Base-by-base conservation (phyloP, 2,888 invertebrate genomes). In the Silvanus unidentatus region DNA sequence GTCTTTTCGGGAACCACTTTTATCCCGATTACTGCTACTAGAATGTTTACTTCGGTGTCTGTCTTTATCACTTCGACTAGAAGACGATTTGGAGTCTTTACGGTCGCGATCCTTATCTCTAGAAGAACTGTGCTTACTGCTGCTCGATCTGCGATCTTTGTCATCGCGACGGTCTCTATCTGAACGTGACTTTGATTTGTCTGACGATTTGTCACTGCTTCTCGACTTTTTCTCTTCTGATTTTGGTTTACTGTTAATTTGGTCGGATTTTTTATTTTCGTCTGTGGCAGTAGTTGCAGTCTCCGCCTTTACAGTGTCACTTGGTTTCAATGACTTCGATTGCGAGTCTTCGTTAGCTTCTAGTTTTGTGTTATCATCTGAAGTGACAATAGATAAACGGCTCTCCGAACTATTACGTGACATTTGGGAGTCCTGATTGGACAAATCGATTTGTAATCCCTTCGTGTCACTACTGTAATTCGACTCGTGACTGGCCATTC, bases 321-420 rank as follows among this genome's bases (percentile, higher is more conserved):
- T 9, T 6, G 35, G 14, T 35, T 40, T 30, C 15, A 22, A 44
- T n/a, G 47, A 43, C 43, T 53, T 57, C 35, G 38, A 39, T 16
- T 49, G 45, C 1, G 52, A 57, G 50, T 66, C 65, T 40, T 68
- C 67, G 48, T 60, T 62, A 27, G 62, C 58, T 28, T 71, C 69
- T 62, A 68, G 67, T 58, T 69, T 71, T 28, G 70, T 70, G 42
- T 70, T 73, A 9, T 74, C 73, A 42, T 77, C 77, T 30, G 75
- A 75, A 1, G 74, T 75, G 2, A 75, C 73, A 37, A 75, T 74
- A 0, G 79, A 80, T 16, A 78, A 60, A 13, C 73, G 72, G 44
- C 79, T 80, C 45, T 79, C 78, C 2, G 79, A 80, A 15, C 81
- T 81, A 12, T 81, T 79, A 63, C 78, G 78, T 1, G 81, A 81